Evolutionary conservation across 2,888 invertebrate genomes (phyloP).

Genomic region (Nemurella pictetii): DNA sequence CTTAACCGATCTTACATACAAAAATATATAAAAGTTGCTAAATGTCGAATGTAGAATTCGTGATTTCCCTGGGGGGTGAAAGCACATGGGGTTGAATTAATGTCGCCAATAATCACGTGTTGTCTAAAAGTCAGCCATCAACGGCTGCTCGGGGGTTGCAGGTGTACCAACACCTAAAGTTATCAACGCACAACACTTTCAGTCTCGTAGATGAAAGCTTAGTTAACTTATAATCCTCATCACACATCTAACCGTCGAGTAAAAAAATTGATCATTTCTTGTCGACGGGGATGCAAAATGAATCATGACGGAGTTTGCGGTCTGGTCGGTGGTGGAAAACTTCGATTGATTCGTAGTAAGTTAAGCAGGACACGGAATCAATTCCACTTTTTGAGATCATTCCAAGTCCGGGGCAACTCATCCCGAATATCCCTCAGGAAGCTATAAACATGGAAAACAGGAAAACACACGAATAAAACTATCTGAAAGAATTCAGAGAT

Average conservation of each 20-base stretch:
- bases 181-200: background rate
- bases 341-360: slow-evolving; percentile 27
- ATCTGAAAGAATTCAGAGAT: slow-evolving; percentile 6
- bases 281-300: background rate
- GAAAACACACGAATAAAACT: slow-evolving; percentile 21
- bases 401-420: background rate
- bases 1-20: background rate
- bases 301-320: background rate
- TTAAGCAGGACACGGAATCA: slow-evolving; percentile 35
- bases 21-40: slow-evolving; percentile 5
- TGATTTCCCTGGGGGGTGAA: slow-evolving; percentile 21
- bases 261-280: background rate
- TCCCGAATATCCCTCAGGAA: slow-evolving; percentile 1
- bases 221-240: background rate
- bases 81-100: slow-evolving; percentile 8
- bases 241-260: background rate
- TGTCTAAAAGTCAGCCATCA: slow-evolving; percentile 19
- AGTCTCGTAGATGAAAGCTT: background rate
- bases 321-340: slow-evolving; percentile 17
- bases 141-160: background rate
- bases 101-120: slow-evolving; percentile 9
- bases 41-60: background rate
- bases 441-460: slow-evolving; percentile 30
- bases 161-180: background rate
- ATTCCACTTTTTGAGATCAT: slow-evolving; percentile 30